Evolutionary conservation across 1,140 invertebrate species (phyloP).

Genomic region (Diuraphis noxia): DNA sequence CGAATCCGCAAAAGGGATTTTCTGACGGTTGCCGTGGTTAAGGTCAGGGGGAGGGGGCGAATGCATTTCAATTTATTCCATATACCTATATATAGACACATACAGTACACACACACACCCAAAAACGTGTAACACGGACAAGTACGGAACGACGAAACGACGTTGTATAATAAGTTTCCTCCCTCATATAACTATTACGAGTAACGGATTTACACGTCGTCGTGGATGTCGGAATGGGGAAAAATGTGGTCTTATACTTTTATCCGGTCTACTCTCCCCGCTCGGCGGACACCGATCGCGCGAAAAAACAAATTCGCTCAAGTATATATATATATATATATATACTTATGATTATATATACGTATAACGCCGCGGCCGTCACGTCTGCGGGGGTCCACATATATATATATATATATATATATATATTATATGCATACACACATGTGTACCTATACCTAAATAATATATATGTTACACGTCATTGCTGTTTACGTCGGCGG

Average conservation of each 20-base stretch:
- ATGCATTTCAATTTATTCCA: constrained; percentile 42
- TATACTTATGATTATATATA: too few species aligned
- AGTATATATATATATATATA: neutral
- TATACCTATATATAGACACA: too few species aligned
- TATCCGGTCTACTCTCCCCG: neutral
- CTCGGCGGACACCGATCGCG: neutral
- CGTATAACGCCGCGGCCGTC: neutral
- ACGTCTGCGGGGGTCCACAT: neutral
- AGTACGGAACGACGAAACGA: neutral
- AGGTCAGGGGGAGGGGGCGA: neutral
- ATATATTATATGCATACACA: too few species aligned
- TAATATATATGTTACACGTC: neutral
- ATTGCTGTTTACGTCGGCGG: neutral
- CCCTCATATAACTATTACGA: constrained; percentile 27
- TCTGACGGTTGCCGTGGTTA: neutral
- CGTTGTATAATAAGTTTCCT: constrained; percentile 25
- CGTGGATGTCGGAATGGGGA: neutral
- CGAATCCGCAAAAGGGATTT: neutral
- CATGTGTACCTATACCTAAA: too few species aligned
- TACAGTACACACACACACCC: neutral
- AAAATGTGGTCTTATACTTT: constrained; percentile 22
- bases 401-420: neutral
- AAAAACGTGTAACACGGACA: too few species aligned
- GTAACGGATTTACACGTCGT: constrained; percentile 43
- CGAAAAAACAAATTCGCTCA: constrained; percentile 32